These are phyloP conservation scores for Xenopus petersii DNA, from an alignment of 2,797 vertebrate species.

Conservation along the genomic window DNA sequence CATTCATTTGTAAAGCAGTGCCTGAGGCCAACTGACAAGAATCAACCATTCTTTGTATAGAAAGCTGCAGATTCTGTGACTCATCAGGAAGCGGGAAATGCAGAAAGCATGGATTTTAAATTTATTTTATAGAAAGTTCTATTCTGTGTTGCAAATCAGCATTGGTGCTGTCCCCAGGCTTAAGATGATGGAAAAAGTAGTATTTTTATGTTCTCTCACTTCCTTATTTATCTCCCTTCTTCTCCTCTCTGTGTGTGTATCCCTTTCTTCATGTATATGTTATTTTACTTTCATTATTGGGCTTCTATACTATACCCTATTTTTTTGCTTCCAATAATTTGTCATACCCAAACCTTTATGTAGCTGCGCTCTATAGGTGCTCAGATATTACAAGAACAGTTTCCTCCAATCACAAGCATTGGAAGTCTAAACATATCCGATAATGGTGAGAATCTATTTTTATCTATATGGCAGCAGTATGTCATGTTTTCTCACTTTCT, in stretches of 20 bases:
- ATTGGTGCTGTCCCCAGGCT: no score
- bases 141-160: no score
- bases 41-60: no score
- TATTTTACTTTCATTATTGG: neutral
- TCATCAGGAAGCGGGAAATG: neutral
- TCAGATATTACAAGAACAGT: conserved; percentile 82
- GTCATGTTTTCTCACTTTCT: neutral
- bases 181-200: neutral
- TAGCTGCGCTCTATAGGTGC: conserved; percentile 84
- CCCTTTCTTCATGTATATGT: neutral
- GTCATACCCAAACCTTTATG: conserved; percentile 2
- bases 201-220: neutral
- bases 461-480: neutral
- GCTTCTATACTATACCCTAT: neutral
- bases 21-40: no score
- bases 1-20: neutral
- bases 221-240: neutral
- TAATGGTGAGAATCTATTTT: conserved; percentile 72
- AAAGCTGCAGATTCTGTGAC: no score
- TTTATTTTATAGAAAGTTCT: no score
- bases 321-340: conserved; percentile 4
- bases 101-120: neutral
- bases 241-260: neutral
- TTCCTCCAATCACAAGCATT: conserved; percentile 78
- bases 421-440: conserved; percentile 86